These are phyloP conservation scores for Drosophila lacertosa DNA, from an alignment of 1,140 invertebrate species.

Conservation along the genomic window DNA sequence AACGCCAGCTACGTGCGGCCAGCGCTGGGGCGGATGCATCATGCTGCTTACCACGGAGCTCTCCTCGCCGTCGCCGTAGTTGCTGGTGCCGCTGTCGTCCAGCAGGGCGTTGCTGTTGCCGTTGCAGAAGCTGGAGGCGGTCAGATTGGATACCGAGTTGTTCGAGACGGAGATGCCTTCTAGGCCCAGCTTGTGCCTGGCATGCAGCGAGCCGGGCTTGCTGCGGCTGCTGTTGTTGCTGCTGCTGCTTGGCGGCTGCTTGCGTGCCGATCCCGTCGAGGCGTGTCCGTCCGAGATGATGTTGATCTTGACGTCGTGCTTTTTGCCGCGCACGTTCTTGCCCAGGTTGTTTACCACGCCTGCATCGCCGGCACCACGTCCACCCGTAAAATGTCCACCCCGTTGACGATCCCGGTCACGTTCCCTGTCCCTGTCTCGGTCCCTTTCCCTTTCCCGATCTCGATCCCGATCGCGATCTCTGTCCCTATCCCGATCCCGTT, in stretches of 20 bases:
- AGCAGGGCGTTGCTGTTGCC: slow-evolving; percentile 48
- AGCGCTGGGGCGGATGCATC: slow-evolving; percentile 69
- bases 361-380: slow-evolving; percentile 60
- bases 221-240: slow-evolving; percentile 48
- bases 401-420: slow-evolving; percentile 21
- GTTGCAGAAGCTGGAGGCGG: slow-evolving; percentile 77
- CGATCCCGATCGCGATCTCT: slow-evolving; percentile 37
- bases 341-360: slow-evolving; percentile 69
- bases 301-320: slow-evolving; percentile 79
- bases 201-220: slow-evolving; percentile 17
- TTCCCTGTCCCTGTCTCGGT: slow-evolving; percentile 28
- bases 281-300: slow-evolving; percentile 74
- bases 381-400: slow-evolving; percentile 13
- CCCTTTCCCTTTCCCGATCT: slow-evolving; percentile 15
- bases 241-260: slow-evolving; percentile 29
- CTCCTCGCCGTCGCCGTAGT: slow-evolving; percentile 80
- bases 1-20: slow-evolving; percentile 31
- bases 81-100: slow-evolving; percentile 77
- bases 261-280: slow-evolving; percentile 8
- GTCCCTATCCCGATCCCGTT: slow-evolving; percentile 23
- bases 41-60: slow-evolving; percentile 80
- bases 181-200: slow-evolving; percentile 45
- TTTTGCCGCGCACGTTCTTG: slow-evolving; percentile 72
- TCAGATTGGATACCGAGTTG: slow-evolving; percentile 75
- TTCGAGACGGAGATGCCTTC: slow-evolving; percentile 63